These are phyloP conservation scores for Diloba caeruleocephala DNA, from an alignment of 2,888 invertebrate species.

Conservation along the genomic window DNA sequence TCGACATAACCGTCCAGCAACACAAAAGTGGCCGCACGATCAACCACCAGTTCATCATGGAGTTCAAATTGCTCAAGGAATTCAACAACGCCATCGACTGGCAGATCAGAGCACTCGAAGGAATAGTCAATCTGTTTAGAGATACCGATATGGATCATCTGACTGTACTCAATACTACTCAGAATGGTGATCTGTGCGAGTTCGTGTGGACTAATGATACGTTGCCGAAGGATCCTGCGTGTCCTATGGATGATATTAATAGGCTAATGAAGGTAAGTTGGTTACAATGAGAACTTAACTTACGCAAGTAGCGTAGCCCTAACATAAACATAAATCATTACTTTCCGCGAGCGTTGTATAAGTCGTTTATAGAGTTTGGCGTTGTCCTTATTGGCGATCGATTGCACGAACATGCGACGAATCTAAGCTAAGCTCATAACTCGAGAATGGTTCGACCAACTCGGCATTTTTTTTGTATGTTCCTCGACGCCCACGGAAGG, in stretches of 20 bases:
- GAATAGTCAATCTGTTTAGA: constrained; percentile 88
- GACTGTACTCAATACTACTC: constrained; percentile 91
- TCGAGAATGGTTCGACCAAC: too few species aligned
- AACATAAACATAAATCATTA: too few species aligned
- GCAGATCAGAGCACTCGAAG: constrained; percentile 92
- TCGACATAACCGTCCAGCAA: constrained; percentile 95
- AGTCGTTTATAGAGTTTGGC: too few species aligned
- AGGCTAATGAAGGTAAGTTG: constrained; percentile 90
- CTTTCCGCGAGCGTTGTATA: too few species aligned
- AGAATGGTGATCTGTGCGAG: constrained; percentile 89
- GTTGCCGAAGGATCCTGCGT: constrained; percentile 92
- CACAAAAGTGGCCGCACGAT: constrained; percentile 93
- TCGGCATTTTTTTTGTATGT: too few species aligned
- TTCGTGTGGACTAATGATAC: constrained; percentile 97
- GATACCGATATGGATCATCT: constrained; percentile 91
- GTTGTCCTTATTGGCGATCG: too few species aligned
- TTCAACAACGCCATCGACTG: constrained; percentile 93
- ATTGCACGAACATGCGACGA: too few species aligned
- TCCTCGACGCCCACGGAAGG: too few species aligned
- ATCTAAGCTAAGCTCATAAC: too few species aligned
- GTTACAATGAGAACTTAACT: background rate
- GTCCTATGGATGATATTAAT: constrained; percentile 93
- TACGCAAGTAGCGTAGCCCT: too few species aligned
- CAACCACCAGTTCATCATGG: constrained; percentile 94
- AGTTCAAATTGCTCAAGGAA: constrained; percentile 83